These are phyloP conservation scores for Ichneumoninae sp. DNA, from an alignment of 2,888 invertebrate genomes.

Conservation along the genomic window DNA sequence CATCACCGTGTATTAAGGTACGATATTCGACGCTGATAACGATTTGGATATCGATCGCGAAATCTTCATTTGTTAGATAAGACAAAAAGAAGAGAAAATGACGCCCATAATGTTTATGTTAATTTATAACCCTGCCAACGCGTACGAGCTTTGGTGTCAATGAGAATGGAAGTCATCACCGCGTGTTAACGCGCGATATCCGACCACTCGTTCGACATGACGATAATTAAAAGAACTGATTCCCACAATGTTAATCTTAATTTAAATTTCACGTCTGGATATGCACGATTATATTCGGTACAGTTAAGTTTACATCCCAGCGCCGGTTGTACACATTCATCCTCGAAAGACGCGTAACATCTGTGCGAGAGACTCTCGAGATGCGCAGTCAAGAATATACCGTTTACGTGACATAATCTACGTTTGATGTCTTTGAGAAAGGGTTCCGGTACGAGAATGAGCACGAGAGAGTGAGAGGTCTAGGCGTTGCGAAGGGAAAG, in stretches of 20 bases:
- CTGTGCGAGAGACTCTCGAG: neutral
- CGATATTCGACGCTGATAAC: too few species aligned
- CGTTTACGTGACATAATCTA: conserved; percentile 28
- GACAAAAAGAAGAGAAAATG: too few species aligned
- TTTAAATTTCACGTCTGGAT: conserved; percentile 1
- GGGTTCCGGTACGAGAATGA: conserved; percentile 22
- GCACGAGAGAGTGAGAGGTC: conserved; percentile 8
- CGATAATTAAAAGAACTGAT: too few species aligned
- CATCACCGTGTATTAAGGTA: too few species aligned
- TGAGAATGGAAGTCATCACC: conserved; percentile 1
- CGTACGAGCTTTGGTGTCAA: conserved; percentile 8
- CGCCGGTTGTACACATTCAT: neutral
- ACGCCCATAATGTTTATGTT: too few species aligned
- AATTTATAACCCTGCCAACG: neutral
- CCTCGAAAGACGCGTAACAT: neutral
- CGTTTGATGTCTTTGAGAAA: conserved; percentile 64
- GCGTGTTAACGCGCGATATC: too few species aligned
- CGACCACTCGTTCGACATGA: too few species aligned
- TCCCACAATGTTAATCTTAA: too few species aligned
- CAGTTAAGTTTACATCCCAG: neutral
- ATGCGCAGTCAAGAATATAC: conserved; percentile 34
- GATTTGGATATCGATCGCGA: too few species aligned
- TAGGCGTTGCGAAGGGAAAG: neutral
- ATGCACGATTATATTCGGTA: neutral
- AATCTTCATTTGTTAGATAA: too few species aligned